phyloP scores from a whole-genome alignment of 2,888 invertebrate species.

The Drosophila longiperda region DNA sequence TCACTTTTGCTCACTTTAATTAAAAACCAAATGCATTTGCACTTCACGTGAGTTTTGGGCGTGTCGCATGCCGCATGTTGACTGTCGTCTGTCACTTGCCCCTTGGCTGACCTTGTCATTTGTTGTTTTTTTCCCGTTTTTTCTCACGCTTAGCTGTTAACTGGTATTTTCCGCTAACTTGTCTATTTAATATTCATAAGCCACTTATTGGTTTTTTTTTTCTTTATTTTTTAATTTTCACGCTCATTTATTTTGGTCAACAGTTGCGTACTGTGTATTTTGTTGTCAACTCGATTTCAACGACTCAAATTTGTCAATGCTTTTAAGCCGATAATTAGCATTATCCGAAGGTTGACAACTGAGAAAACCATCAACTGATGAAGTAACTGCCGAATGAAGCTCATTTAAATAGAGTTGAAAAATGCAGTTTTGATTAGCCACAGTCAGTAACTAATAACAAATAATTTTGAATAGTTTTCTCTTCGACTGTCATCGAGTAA shows the following conservation, averaged over 20 bases:
- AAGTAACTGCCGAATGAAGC: conserved; percentile 26
- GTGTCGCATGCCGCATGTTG: conserved; percentile 26
- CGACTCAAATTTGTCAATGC: conserved; percentile 49
- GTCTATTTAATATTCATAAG: conserved; percentile 26
- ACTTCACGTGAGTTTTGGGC: conserved; percentile 53
- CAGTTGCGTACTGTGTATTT: conserved; percentile 32
- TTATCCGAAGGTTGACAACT: conserved; percentile 42
- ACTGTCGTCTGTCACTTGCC: not conserved
- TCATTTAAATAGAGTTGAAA: conserved; percentile 19
- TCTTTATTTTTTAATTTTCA: conserved; percentile 39
- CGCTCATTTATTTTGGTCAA: conserved; percentile 57
- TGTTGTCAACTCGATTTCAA: conserved; percentile 22
- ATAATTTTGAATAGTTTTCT: conserved; percentile 4
- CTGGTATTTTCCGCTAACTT: conserved; percentile 8
- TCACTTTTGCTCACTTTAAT: conserved; percentile 72
- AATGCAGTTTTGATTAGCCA: conserved; percentile 33
- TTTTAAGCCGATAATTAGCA: conserved; percentile 55
- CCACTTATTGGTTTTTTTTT: conserved; percentile 6
- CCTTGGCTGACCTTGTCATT: conserved; percentile 36
- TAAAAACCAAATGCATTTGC: conserved; percentile 70
- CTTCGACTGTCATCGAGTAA: conserved; percentile 19
- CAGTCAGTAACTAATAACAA: conserved; percentile 8
- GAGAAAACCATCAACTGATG: conserved; percentile 9
- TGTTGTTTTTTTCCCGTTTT: conserved; percentile 11
- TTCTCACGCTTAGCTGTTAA: conserved; percentile 51